Percentiles rank a stretch among this genome's conserved stretches.
Evolutionary conservation across 2,113 vertebrate genomes (phyloP).

Genomic region (Anas platyrhynchos): DNA sequence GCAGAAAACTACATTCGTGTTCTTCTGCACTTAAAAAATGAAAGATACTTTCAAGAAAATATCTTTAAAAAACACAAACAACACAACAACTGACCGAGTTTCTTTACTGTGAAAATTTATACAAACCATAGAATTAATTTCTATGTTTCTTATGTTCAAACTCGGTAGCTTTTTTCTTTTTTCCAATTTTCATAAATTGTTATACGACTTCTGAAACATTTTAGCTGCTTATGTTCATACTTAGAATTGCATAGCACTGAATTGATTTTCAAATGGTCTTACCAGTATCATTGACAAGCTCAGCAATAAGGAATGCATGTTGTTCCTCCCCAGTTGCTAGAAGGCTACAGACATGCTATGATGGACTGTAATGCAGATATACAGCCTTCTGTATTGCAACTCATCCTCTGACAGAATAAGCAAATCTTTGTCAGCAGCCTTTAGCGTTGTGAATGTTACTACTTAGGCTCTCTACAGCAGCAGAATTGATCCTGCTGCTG

Average conservation of each 20-base stretch:
- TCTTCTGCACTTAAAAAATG: not conserved
- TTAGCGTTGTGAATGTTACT: not conserved
- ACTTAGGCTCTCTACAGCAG: not conserved
- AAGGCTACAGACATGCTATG: not conserved
- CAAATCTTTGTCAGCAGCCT: not conserved
- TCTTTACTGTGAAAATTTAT: slow-evolving; percentile 5
- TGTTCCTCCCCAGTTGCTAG: not conserved
- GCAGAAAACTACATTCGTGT: not conserved
- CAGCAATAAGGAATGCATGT: not conserved
- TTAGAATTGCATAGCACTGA: not conserved
- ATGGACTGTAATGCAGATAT: not conserved
- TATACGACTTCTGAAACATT: not conserved
- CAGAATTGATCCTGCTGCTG: not conserved
- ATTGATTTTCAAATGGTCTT: slow-evolving; percentile 5
- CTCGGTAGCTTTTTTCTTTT: not conserved
- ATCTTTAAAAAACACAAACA: not conserved
- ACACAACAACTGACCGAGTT: not conserved
- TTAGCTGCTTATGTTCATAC: not conserved
- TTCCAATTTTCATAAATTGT: not conserved
- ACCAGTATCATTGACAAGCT: not conserved
- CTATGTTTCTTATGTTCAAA: not conserved
- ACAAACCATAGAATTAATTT: not conserved
- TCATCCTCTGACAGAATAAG: slow-evolving; percentile 14
- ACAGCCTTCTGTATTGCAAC: not conserved
- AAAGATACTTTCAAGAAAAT: not conserved